These are phyloP conservation scores for Phalloptychus januarius DNA, from an alignment of 2,797 vertebrate species.

Conservation along the genomic window DNA sequence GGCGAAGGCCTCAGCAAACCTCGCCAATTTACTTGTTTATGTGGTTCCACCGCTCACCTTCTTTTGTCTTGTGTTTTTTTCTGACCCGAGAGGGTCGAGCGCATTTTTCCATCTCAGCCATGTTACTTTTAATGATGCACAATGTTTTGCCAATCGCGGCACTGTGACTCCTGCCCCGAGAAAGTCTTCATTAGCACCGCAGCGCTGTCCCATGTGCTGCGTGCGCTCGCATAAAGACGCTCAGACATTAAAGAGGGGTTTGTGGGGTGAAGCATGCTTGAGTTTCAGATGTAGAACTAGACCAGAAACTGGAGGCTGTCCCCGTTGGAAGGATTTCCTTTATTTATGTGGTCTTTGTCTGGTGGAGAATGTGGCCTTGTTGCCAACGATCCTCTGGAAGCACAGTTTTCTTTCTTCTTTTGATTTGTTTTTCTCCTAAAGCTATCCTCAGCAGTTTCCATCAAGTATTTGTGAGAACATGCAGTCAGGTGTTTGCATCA, in stretches of 20 bases:
- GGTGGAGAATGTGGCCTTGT: constrained; percentile 27
- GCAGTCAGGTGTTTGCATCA: neutral
- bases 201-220: constrained; percentile 22
- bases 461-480: neutral
- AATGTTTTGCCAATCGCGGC: constrained; percentile 31
- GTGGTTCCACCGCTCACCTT: constrained; percentile 44
- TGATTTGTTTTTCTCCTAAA: neutral
- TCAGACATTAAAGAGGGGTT: constrained; percentile 5
- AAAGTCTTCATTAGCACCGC: constrained; percentile 59
- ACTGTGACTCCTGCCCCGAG: constrained; percentile 25
- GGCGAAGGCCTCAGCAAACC: constrained; percentile 22
- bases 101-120: constrained; percentile 41
- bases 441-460: neutral
- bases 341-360: constrained; percentile 43
- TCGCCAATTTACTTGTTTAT: constrained; percentile 61
- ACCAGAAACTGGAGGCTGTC: constrained; percentile 37
- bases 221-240: constrained; percentile 18
- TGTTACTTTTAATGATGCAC: constrained; percentile 63
- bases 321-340: constrained; percentile 34
- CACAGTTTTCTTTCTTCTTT: constrained; percentile 11
- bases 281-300: constrained; percentile 52
- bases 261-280: constrained; percentile 42
- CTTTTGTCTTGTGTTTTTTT: constrained; percentile 66
- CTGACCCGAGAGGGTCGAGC: constrained; percentile 43
- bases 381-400: constrained; percentile 19